Base-by-base conservation (phyloP, 2,888 invertebrate genomes). In the Ctena decussata region DNA sequence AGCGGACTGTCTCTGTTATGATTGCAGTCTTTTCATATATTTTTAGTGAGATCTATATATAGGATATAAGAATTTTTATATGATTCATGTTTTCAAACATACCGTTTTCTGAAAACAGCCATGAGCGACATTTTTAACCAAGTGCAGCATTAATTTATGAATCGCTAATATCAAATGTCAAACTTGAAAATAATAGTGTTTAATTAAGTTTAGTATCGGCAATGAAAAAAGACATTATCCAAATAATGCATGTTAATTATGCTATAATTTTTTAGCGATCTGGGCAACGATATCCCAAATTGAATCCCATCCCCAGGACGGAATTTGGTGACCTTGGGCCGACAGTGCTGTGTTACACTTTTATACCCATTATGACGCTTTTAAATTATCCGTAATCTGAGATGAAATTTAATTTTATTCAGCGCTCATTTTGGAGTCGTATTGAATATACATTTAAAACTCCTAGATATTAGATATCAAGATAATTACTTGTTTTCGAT, bases 381-480 rank as follows among this genome's bases (percentile, higher is more conserved):
- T 74, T 71, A 46, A 65, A 35, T 70, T 73, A 86, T 86, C 80
- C 30, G 86, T 82, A 86, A 86, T 80, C 60, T 60, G 80, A 86
- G 80, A 82, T 32, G 70, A 60, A 80, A 82, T 86, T 86, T 73
- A 82, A 82, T 73, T 85, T 85, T 77, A 65, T 65, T 65, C 65
- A 65, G 24, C 35, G 6, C 65, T 24, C 65, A 65, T 65, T 65
- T 65, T 65, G 35, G 30, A 65, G 65, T 65, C 65, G 35, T 65
- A 65, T 65, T 65, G 65, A 65, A 65, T 65, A 65, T 65, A 65
- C 65, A 65, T 65, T 65, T 65, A 65, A 27, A 65, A 35, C 32
- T 12, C 30, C 24, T 32, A 65, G 65, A 65, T 65, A 0, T 2
- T 65, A 65, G 65, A 65, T 65, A 65, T 65, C 35, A 35, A 35